Evolutionary conservation across 2,797 vertebrate genomes (phyloP), one percentile per base, ranked within the genome.

Genomic region (Oryzias sinensis): DNA sequence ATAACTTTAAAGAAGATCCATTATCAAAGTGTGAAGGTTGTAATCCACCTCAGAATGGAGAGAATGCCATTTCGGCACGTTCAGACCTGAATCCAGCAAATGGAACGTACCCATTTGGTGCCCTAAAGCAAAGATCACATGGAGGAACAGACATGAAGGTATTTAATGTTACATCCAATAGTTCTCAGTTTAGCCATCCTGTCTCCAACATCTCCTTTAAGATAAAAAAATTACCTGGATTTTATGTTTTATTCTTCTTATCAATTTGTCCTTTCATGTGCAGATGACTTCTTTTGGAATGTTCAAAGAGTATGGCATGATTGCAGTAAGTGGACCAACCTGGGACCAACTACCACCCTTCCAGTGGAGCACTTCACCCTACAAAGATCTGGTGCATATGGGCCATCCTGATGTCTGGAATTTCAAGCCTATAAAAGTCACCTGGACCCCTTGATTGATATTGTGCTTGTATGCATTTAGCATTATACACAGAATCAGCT

Each of bases 141-240:
- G 96, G 96, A 0, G 95, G 94, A 80, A 97, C 94, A 0, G 97
- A 99, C 44, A 93, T 93, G 92, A 99, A 98, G 95, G 97, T 87
- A 24, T 54, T 41, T 56, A 1, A 9, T 29, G 25, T 37, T 13
- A 14, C 18, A 22, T 62, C 29, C 47, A 1, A 18, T n/a, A 27
- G 41, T 9, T 56, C 14, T 54, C 18, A 0, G 49, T 53, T 43
- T 46, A 44, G 7, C 5, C 17, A 18, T 47, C 18, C 49, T 47
- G 22, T 16, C 13, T 9, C 7, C 1, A 1, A 4, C 18, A 18
- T 25, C 0, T 1, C 33, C n/a, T 4, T 6, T 24, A 6, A 27
- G 9, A 54, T 5, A 25, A 65, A 54, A 50, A 3, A 22, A 22
- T 37, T 18, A 25, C 2, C 24, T 43, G 43, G 15, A 44, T 42